Evolutionary conservation across 1,140 invertebrate species (phyloP), one percentile per base, ranked within the genome.

Genomic region (Drosophila yakuba): DNA sequence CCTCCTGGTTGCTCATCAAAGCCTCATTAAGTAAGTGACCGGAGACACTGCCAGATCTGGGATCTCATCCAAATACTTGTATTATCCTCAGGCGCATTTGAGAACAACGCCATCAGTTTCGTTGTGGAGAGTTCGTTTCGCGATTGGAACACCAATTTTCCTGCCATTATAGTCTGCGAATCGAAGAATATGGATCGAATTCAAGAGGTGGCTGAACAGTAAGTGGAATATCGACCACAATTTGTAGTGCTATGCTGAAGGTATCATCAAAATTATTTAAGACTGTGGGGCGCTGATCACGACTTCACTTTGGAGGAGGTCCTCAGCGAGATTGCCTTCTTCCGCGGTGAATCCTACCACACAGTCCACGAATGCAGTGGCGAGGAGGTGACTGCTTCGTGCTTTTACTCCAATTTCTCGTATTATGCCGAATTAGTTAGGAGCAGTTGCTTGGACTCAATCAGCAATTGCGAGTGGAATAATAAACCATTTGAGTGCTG

Each of bases 51-150:
- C 12, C 23, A 0, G 15, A 12, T 14, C 41, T 25, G 2, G 20
- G 12, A n/a, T 54, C 10, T 25, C 45, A 5, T 0, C 0, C 32
- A n/a, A 12, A 3, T 25, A 6, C 28, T 25, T 0, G 23, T 0
- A 32, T 44, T 11, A 45, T 44, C 50, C 78, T 55, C 23, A 91
- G 92, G 80, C 44, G 92, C 83, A 47, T 93, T 90, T 66, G 80
- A 91, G 50, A 91, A 92, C 35, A 92, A 92, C 90, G 93, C 95
- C 0, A 95, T 96, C 55, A 95, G 95, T 54, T 96, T 96, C 77
- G 95, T 95, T 6, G 94, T 95, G 14, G 95, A 96, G 67, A 96
- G 95, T 2, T 94, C 93, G 2, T 96, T 96, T 82, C 93, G 95
- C 14, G 93, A 95, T 62, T 96, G 95, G 95, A 91, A 95, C 68